A percentile compares a stretch with the other conserved stretches of the same genome.
These are phyloP conservation scores for Coregonus suidteri DNA, from an alignment of 2,797 vertebrate species.

Conservation along the genomic window DNA sequence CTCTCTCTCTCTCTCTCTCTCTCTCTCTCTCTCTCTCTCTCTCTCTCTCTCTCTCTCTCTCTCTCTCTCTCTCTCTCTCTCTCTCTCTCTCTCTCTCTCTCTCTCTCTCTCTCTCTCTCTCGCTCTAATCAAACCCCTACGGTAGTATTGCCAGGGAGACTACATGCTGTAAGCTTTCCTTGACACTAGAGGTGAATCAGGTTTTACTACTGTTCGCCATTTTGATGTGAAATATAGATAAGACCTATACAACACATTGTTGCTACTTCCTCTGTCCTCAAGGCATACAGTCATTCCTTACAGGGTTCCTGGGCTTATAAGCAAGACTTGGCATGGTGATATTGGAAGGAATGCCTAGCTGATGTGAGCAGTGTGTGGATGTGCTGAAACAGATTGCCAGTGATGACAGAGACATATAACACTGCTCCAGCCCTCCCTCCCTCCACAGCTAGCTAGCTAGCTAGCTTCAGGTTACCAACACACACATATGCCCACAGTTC, in stretches of 20 bases:
- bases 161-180: constrained; percentile 10
- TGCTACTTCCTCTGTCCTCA: constrained; percentile 65
- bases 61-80: no score
- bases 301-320: constrained; percentile 21
- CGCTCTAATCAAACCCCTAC: no score
- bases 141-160: no score
- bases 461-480: constrained; percentile 38
- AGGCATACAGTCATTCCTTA: constrained; percentile 48
- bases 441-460: no score
- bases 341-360: constrained; percentile 66
- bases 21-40: no score
- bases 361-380: constrained; percentile 66
- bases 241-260: constrained; percentile 69
- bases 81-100: no score
- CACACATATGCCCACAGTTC: no score
- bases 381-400: constrained; percentile 72
- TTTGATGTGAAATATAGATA: constrained; percentile 70
- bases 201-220: constrained; percentile 71
- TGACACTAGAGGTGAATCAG: constrained; percentile 50
- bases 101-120: no score
- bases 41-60: no score
- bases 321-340: constrained; percentile 53
- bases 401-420: constrained; percentile 74
- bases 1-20: no score
- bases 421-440: constrained; percentile 54